Evolutionary conservation across 2,888 invertebrate species (phyloP), one percentile per base, ranked within the genome.

Genomic region (Ctena decussata): DNA sequence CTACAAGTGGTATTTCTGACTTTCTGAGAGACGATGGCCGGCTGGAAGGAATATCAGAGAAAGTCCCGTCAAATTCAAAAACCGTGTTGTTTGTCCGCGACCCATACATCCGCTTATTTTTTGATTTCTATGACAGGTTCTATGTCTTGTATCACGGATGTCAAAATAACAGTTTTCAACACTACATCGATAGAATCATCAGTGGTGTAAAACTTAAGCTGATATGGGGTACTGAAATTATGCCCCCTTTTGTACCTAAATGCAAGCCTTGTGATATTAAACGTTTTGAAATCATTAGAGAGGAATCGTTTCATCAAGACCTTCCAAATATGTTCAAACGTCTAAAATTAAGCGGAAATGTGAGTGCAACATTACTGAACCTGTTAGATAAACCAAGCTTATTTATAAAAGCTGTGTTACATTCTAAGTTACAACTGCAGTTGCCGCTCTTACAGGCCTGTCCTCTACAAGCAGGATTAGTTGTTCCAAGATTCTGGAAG

Each of bases 101-200:
- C 30, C 91, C 91, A 1, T 90, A 88, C 60, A 18, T 76, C 0
- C 84, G 90, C 12, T 69, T 91, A 27, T 90, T 90, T 88, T 83
- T 89, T 6, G 90, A 88, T 5, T 91, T 85, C 73, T 82, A 90
- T 35, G 91, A 91, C 72, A 90, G 90, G 70, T 89, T 90, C 46
- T 35, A 89, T 0, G 76, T 91, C 11, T 85, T 87, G 5, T 90
- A 90, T 21, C 41, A 41, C 15, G 6, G 24, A 21, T 72, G 72
- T 44, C 41, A 72, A 35, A 24, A 5, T 30, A n/a, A 90, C 18
- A 71, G 81, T 27, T 91, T 91, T 70, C 65, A 77, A 37, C 89
- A 90, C 57, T 91, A 89, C n/a, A 41, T 72, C 27, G 72, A 72
- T 30, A 6, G 27, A 2, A 24, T 72, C 3, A 72, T 72, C 15